Conservation (phyloP, 2,797 vertebrate species). For the Lepus townsendii region DNA sequence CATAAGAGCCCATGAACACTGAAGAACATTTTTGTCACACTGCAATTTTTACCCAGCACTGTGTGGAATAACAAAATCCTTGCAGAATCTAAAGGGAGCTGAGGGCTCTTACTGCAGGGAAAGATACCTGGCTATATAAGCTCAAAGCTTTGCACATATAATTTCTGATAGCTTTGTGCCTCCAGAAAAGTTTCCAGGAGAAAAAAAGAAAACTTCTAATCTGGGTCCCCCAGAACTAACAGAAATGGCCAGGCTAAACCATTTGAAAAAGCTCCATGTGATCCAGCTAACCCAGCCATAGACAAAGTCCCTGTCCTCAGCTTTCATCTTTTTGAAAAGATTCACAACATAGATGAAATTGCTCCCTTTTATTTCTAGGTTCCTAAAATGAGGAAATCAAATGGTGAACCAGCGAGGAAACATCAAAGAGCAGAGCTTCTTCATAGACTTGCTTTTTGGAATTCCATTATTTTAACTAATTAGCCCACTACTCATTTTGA, state of each 20-base stretch:
- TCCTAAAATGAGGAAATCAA: constrained; percentile 65
- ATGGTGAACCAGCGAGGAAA: constrained; percentile 33
- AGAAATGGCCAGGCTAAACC: constrained; percentile 16
- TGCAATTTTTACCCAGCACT: not conserved
- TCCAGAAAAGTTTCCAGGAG: constrained; percentile 55
- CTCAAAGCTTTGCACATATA: not conserved
- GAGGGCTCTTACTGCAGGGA: not conserved
- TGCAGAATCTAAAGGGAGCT: constrained; percentile 30
- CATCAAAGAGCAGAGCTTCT: constrained; percentile 74
- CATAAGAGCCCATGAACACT: not conserved
- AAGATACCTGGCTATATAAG: not conserved
- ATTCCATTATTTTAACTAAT: constrained; percentile 88
- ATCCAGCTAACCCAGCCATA: not conserved
- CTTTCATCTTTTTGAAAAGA: constrained; percentile 64
- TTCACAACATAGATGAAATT: constrained; percentile 34
- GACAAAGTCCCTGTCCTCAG: not conserved
- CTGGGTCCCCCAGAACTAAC: not conserved
- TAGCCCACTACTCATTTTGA: constrained; percentile 87
- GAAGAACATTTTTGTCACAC: not conserved
- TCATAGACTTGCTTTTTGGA: constrained; percentile 76
- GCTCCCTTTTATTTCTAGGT: constrained; percentile 24
- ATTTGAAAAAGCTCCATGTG: not conserved
- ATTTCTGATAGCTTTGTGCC: not conserved
- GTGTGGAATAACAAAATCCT: not conserved
- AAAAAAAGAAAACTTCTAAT: not conserved